Conservation (phyloP, 2,797 vertebrate genomes). For the Anas georgica region DNA sequence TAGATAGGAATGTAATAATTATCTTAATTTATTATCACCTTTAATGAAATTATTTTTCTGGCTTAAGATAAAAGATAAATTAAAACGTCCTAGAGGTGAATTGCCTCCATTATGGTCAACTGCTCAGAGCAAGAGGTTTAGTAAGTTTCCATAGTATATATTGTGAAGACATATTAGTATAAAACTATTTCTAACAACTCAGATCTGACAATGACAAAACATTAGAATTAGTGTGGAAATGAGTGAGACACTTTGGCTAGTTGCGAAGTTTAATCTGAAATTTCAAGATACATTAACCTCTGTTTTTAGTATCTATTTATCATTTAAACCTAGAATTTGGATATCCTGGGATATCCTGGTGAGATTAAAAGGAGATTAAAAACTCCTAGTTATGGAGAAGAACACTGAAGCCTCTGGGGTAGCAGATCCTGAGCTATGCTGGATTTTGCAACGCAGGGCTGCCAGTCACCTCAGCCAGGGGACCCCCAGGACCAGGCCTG, state of each 20-base stretch:
- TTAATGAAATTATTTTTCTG: neutral
- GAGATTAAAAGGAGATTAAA: neutral
- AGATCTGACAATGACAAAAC: neutral
- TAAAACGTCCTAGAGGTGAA: neutral
- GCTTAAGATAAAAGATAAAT: neutral
- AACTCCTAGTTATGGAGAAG: neutral
- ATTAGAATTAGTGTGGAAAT: neutral
- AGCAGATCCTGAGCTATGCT: neutral
- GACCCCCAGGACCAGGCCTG: neutral
- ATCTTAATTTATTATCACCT: neutral
- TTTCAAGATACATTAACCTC: neutral
- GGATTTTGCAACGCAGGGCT: neutral
- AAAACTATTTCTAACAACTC: neutral
- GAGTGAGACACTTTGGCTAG: neutral
- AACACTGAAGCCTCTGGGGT: neutral
- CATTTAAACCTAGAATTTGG: neutral
- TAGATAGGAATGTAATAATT: neutral
- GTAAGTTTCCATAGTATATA: neutral
- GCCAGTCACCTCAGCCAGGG: accelerated
- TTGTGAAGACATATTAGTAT: accelerated
- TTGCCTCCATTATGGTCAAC: neutral
- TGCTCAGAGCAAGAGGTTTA: neutral
- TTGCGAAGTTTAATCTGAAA: neutral
- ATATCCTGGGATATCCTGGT: neutral
- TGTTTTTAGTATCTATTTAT: neutral